A percentile compares a stretch with the other conserved stretches of the same genome.
Evolutionary conservation across 2,113 vertebrate genomes (phyloP).

Genomic region (Grantiella picta): DNA sequence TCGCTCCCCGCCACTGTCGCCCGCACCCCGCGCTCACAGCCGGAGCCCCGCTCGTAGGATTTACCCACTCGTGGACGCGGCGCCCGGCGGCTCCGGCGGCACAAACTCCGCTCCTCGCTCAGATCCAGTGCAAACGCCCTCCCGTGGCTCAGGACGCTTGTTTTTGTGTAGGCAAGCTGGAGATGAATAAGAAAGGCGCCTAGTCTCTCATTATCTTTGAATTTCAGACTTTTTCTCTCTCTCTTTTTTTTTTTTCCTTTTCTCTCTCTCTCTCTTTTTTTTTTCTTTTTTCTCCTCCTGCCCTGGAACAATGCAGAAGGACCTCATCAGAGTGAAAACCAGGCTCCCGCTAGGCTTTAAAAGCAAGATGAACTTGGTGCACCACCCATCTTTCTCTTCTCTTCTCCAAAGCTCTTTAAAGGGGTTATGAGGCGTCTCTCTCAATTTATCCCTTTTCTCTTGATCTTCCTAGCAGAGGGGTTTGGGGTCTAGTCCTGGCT

Average conservation of each 20-base stretch:
- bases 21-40: constrained; percentile 41
- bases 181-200: constrained; percentile 60
- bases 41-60: constrained; percentile 52
- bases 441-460: constrained; percentile 83
- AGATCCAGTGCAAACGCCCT: constrained; percentile 81
- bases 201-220: constrained; percentile 60
- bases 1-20: constrained; percentile 31
- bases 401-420: constrained; percentile 72
- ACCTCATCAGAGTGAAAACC: constrained; percentile 55
- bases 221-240: constrained; percentile 32
- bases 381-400: constrained; percentile 68
- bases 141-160: constrained; percentile 72
- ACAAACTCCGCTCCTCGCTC: constrained; percentile 70
- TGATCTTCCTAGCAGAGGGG: constrained; percentile 83
- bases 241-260: background rate
- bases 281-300: constrained; percentile 17
- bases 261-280: background rate
- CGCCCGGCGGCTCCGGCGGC: constrained; percentile 73
- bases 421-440: constrained; percentile 76
- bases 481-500: constrained; percentile 80
- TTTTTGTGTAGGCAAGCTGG: constrained; percentile 66
- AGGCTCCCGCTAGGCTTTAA: constrained; percentile 63
- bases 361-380: constrained; percentile 68
- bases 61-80: constrained; percentile 73
- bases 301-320: constrained; percentile 61